These are phyloP conservation scores for Pomacea maculata DNA, from an alignment of 1,140 invertebrate genomes.

Conservation along the genomic window DNA sequence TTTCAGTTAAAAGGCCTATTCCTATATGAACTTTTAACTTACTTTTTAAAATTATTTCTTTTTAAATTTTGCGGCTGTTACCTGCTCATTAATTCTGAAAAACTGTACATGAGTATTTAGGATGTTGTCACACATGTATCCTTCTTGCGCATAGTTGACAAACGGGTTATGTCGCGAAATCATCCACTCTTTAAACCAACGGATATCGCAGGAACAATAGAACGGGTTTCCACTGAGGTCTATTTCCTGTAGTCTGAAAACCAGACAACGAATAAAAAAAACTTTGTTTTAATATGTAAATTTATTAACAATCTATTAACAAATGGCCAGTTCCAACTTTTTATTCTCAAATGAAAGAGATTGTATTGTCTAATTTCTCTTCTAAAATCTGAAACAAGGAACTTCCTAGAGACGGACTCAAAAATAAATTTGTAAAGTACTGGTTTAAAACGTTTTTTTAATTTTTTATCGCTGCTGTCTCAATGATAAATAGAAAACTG, in stretches of 20 bases:
- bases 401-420: no score
- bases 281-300: not conserved
- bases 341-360: no score
- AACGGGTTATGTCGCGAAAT: not conserved
- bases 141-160: not conserved
- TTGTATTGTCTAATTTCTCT: no score
- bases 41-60: not conserved
- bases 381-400: no score
- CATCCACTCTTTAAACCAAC: slow-evolving; percentile 27
- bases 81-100: slow-evolving; percentile 4
- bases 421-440: no score
- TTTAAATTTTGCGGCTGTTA: no score
- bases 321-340: no score
- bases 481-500: no score
- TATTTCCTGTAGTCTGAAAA: not conserved
- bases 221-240: slow-evolving; percentile 19
- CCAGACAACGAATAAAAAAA: not conserved
- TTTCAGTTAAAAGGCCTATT: not conserved
- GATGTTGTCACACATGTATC: slow-evolving; percentile 3
- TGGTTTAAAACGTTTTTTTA: no score
- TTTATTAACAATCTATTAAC: not conserved
- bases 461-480: no score
- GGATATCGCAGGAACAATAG: slow-evolving; percentile 17
- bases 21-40: not conserved
- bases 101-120: not conserved